Base-by-base conservation (phyloP, 1,140 invertebrate genomes). In the Macrotrachela quadricornifera region DNA sequence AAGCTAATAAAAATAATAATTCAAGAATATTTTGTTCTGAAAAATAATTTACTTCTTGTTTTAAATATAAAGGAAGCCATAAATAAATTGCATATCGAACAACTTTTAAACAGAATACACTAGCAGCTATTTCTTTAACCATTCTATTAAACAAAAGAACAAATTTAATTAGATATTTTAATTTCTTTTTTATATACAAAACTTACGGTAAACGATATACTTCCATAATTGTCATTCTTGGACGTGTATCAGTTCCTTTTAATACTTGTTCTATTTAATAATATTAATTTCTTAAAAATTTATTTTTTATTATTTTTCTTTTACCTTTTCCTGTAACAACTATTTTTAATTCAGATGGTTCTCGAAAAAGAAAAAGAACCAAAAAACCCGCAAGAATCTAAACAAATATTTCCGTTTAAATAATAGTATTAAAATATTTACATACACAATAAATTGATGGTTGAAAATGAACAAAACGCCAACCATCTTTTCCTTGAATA, bases 71-170 rank as follows among this genome's bases (percentile, higher is more conserved):
- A 1, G 73, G 73, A 36, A 75, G 59, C 73, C 73, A 75, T 64
- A 74, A 72, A 59, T 72, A 73, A 64, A 75, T 71, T 55, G 67
- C 67, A 59, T 75, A 76, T 15, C 74, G 67, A 6, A 75, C 73
- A 39, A 73, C 59, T 59, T 76, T 76, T 3, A 75, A 59, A 57
- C 71, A 74, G 51, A 75, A 68, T 47, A 75, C 67, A 18, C 68
- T 64, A 18, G 72, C 47, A 14, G 73, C 65, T 17, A 74, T 63
- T 57, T 75, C 73, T n/a, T 66, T 59, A 17, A 75, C 64, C 59
- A 68, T 64, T 36, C 66, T 69, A 51, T 14, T 57, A 57, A 48
- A 47, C 55, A n/a, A 56, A 41, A 17, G 21, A 43, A 36, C 1
- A 8, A 42, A 14, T 30, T 41, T 13, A 40, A 51, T 46, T 2